Percentiles rank a stretch among this genome's conserved stretches.
Evolutionary conservation across 2,113 vertebrate species (phyloP).

Genomic region (Acinonyx jubatus): DNA sequence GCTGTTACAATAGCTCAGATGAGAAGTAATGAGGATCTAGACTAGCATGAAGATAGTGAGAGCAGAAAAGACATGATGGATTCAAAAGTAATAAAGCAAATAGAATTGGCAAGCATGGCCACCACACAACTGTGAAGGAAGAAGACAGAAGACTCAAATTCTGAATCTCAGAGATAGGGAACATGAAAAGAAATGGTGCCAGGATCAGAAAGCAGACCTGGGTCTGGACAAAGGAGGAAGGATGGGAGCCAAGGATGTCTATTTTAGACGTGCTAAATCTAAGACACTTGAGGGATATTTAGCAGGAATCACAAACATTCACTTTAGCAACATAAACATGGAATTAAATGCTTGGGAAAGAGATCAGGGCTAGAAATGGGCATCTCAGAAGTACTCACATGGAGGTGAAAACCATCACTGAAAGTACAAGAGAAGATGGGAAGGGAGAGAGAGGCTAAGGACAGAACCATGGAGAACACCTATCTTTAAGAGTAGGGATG

Average conservation of each 20-base stretch:
- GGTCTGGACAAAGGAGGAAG: background rate
- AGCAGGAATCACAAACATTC: background rate
- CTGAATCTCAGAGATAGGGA: background rate
- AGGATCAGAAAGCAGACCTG: background rate
- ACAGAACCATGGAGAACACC: background rate
- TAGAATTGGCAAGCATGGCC: background rate
- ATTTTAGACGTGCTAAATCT: background rate
- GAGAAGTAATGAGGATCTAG: constrained; percentile 12
- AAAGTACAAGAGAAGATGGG: background rate
- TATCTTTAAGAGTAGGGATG: constrained; percentile 16
- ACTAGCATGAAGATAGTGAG: background rate
- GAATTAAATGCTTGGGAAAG: background rate
- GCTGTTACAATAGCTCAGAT: background rate
- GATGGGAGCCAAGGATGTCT: background rate
- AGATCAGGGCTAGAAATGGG: background rate
- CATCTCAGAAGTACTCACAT: background rate
- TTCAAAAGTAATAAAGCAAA: constrained; percentile 30
- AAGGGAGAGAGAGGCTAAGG: background rate
- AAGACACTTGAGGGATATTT: background rate
- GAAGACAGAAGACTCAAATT: constrained; percentile 1
- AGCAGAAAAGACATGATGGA: background rate
- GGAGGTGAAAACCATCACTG: constrained; percentile 9
- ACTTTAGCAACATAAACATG: constrained; percentile 15
- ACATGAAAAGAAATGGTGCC: background rate
- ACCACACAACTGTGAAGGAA: background rate